These are phyloP conservation scores for Leucania comma DNA, from an alignment of 2,888 invertebrate species.

Conservation along the genomic window DNA sequence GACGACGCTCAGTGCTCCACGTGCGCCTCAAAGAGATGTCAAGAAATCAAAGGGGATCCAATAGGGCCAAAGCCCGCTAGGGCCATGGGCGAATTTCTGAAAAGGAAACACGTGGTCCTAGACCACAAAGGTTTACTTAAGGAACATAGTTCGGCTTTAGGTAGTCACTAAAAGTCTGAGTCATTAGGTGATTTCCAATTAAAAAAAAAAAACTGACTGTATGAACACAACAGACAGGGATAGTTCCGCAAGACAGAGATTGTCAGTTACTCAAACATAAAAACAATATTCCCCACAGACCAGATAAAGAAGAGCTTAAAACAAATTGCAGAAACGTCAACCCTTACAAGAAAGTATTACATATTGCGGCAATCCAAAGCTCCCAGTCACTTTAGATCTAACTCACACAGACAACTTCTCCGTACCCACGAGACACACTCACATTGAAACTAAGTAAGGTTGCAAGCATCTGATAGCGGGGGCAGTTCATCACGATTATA, in stretches of 20 bases:
- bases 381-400: constrained; percentile 26
- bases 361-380: constrained; percentile 42
- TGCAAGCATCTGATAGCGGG: constrained; percentile 35
- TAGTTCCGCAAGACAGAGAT: not conserved
- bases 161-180: too few species aligned
- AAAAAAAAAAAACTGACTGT: not conserved
- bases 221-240: not conserved
- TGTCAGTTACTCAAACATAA: not conserved
- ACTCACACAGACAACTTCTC: constrained; percentile 17
- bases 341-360: constrained; percentile 36
- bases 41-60: too few species aligned
- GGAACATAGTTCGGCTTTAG: too few species aligned
- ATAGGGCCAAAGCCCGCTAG: too few species aligned
- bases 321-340: constrained; percentile 2
- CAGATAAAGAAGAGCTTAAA: not conserved
- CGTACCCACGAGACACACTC: not conserved
- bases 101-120: too few species aligned
- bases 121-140: too few species aligned
- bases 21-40: too few species aligned
- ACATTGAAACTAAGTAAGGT: constrained; percentile 14
- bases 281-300: not conserved
- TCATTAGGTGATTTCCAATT: too few species aligned
- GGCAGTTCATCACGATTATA: constrained; percentile 52
- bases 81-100: too few species aligned
- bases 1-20: too few species aligned